These are phyloP conservation scores for Meloidogyne hapla DNA, from an alignment of 1,140 invertebrate species.

Conservation along the genomic window DNA sequence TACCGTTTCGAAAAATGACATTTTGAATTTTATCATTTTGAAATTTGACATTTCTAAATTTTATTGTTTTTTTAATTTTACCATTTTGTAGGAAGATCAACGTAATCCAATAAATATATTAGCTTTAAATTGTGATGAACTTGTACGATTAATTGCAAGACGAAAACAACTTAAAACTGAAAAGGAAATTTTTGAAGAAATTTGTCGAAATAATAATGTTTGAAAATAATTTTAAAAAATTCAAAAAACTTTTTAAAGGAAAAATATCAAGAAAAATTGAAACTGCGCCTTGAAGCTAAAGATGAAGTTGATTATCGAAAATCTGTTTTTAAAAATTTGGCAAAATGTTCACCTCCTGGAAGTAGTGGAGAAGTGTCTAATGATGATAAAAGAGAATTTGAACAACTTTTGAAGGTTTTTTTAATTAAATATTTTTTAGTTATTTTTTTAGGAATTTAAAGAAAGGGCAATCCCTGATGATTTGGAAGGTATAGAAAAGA, in stretches of 20 bases:
- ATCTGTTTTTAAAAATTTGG: not conserved
- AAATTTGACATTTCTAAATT: too few species aligned
- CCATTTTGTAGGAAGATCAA: conserved; percentile 2
- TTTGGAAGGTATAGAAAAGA: conserved; percentile 18
- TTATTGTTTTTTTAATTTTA: not conserved
- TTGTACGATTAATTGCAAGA: not conserved
- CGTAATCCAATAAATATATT: not conserved
- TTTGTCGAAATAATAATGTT: not conserved
- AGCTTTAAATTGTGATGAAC: not conserved
- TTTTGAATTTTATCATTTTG: not conserved
- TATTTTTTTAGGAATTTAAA: conserved; percentile 35
- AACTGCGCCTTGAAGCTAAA: not conserved
- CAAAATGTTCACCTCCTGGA: conserved; percentile 7
- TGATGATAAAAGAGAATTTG: conserved; percentile 5
- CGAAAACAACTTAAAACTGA: not conserved
- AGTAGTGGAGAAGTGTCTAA: not conserved
- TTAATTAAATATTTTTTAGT: not conserved
- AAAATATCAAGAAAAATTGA: not conserved
- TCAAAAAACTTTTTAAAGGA: not conserved
- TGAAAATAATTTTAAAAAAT: not conserved
- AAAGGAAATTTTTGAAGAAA: not conserved
- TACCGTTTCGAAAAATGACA: too few species aligned
- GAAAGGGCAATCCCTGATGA: conserved; percentile 32
- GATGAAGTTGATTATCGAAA: not conserved
- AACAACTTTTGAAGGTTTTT: not conserved